Evolutionary conservation across 1,140 invertebrate species (phyloP), one percentile per base, ranked within the genome.

Genomic region (Aphis gossypii): DNA sequence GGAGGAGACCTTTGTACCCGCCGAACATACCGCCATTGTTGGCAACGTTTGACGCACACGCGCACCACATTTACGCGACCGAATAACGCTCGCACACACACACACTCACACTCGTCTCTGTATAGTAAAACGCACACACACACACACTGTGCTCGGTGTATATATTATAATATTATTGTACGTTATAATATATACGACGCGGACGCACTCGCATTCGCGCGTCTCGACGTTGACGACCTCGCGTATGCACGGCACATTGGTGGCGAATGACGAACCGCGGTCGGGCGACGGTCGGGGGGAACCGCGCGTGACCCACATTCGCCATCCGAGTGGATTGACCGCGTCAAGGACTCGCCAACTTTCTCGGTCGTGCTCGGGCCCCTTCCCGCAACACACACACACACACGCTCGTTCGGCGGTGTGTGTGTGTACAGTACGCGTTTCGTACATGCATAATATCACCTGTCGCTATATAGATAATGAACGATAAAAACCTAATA

Each of bases 301-400:
- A 92, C 46, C 91, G 91, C 91, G 91, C 76, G 92, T 93, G 92
- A 93, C 92, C 92, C 82, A 93, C 92, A 93, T 93, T 93, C 92
- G 92, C 92, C 92, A 44, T 86, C 92, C 92, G 92, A 93, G 92
- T 93, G 92, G 92, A 93, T 93, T 93, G 92, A 93, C 92, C 92
- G 92, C 92, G 82, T 93, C 92, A 93, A 93, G 92, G 92, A 93
- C 92, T 93, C 92, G 92, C 92, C 92, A 84, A 93, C 92, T 93
- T 93, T 93, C 92, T 93, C 92, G 92, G 92, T 93, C 92, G 92
- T 93, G 92, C 82, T 84, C 92, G 92, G 51, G 82, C 76, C 92
- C 92, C 92, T 93, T 93, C 82, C 92, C 68, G 89, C 54, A 20
- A 90, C 18, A 14, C 11, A 38, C 21, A 44, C 35, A 18, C 25